Evolutionary conservation across 2,888 invertebrate species (phyloP).

Genomic region (Lydus trimaculatus): DNA sequence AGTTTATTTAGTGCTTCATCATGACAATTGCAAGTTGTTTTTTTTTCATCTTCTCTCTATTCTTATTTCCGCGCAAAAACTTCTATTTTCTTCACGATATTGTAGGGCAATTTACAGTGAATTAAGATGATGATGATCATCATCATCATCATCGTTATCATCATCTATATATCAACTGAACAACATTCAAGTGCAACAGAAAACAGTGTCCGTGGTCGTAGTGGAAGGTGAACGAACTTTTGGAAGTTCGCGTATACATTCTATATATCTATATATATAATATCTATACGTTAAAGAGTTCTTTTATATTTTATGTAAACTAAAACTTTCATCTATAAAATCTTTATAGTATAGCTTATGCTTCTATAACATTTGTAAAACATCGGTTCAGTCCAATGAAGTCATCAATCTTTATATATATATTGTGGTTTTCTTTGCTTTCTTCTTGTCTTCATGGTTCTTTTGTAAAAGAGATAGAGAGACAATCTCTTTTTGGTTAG

Average conservation of each 20-base stretch:
- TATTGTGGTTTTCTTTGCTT: neutral
- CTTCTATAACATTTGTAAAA: neutral
- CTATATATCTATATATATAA: neutral
- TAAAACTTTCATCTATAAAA: neutral
- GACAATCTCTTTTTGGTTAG: neutral
- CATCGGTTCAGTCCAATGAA: neutral
- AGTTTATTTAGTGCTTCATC: neutral
- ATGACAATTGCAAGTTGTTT: neutral
- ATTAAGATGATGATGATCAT: too few relatives aligned
- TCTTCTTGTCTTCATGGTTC: neutral
- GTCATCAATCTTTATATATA: conserved; percentile 5
- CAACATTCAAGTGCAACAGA: conserved; percentile 32
- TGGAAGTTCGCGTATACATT: conserved; percentile 46
- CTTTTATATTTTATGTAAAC: neutral
- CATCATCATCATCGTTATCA: neutral
- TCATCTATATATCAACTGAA: conserved; percentile 10
- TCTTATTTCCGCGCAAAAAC: neutral
- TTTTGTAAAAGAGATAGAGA: neutral
- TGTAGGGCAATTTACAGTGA: neutral
- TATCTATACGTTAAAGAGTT: neutral
- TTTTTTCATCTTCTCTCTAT: neutral
- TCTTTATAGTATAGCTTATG: neutral
- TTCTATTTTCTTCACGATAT: neutral
- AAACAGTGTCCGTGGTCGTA: conserved; percentile 42
- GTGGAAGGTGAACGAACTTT: conserved; percentile 44